These are phyloP conservation scores for Melanophora roralis DNA, from an alignment of 2,888 invertebrate genomes.

Conservation along the genomic window DNA sequence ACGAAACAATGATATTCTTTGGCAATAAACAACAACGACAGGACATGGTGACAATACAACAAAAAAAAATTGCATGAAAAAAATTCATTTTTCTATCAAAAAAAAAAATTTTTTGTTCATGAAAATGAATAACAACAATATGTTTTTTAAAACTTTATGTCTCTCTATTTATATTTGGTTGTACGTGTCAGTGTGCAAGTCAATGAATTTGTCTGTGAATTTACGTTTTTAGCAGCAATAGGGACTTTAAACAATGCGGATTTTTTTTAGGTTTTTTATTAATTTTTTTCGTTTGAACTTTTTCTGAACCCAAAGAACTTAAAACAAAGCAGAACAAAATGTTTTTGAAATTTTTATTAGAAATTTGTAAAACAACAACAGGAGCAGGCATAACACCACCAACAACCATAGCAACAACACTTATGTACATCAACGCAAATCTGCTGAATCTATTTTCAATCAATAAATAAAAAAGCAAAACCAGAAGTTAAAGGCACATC, in stretches of 20 bases:
- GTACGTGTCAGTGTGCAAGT: not conserved
- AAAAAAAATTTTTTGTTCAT: slow-evolving; percentile 34
- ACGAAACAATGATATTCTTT: slow-evolving; percentile 59
- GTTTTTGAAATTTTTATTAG: slow-evolving; percentile 52
- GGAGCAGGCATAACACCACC: not conserved
- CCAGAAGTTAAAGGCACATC: not conserved
- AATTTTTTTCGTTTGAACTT: slow-evolving; percentile 18
- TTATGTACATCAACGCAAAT: slow-evolving; percentile 12
- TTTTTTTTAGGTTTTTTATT: not conserved
- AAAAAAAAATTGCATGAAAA: slow-evolving; percentile 11
- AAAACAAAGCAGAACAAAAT: slow-evolving; percentile 46
- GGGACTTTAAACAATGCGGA: slow-evolving; percentile 27
- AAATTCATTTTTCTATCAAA: slow-evolving; percentile 7
- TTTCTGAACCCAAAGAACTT: slow-evolving; percentile 37
- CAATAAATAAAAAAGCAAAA: slow-evolving; percentile 4
- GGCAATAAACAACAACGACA: slow-evolving; percentile 49
- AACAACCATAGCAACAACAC: slow-evolving; percentile 13
- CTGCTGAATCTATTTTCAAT: slow-evolving; percentile 11
- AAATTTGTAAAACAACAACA: slow-evolving; percentile 20
- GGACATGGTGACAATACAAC: slow-evolving; percentile 58
- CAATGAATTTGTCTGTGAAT: not conserved
- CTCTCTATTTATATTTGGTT: not conserved
- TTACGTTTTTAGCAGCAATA: not conserved
- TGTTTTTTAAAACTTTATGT: slow-evolving; percentile 46
- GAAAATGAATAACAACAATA: slow-evolving; percentile 54